Base-by-base conservation (phyloP, 2,888 invertebrate genomes). In the Nomada ferruginata region DNA sequence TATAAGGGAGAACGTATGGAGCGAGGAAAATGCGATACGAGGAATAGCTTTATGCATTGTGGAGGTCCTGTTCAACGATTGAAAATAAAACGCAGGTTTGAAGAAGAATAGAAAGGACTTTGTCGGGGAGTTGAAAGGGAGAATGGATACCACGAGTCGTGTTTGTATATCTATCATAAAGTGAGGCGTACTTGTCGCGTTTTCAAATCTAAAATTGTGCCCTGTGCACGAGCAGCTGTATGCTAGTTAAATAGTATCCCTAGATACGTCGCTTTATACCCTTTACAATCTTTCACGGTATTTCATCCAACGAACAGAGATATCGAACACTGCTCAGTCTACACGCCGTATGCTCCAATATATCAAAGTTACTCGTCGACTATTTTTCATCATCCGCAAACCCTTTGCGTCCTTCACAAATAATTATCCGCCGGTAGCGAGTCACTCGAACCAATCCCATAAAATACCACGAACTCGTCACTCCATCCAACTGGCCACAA, bases 101-200 rank as follows among this genome's bases (percentile, higher is more conserved):
- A 66, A 42, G 36, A 55, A n/a, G 13, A n/a, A 23, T 2, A 10
- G 15, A 20, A 18, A 18, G 2, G 53, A 20, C 47, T 53, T 23
- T 18, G 42, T 68, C 15, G 36, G 42, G 1, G 42, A 42, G 2
- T 66, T 55, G 15, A 47, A 42, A 66, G 36, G 10, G 20, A 4
- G 15, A 52, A n/a, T 15, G 29, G 36, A 20, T 10, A 42, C 10
- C 53, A 68, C 23, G 53, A 36, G 7, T 15, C 13, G 47, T 68
- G 53, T 55, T 53, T 29, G 11, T 29, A 15, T 36, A 29, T 29
- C 29, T 36, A 15, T 5, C 66, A 42, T 68, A 68, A 68, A 68
- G 36, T 53, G 66, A 42, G 20, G 42, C 29, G 53, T 36, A 52
- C n/a, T 42, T 53, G 53, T 23, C 15, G 20, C 36, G 36, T 52